phyloP scores from a whole-genome alignment of 2,113 vertebrate species.

The Cephalopterus ornatus region DNA sequence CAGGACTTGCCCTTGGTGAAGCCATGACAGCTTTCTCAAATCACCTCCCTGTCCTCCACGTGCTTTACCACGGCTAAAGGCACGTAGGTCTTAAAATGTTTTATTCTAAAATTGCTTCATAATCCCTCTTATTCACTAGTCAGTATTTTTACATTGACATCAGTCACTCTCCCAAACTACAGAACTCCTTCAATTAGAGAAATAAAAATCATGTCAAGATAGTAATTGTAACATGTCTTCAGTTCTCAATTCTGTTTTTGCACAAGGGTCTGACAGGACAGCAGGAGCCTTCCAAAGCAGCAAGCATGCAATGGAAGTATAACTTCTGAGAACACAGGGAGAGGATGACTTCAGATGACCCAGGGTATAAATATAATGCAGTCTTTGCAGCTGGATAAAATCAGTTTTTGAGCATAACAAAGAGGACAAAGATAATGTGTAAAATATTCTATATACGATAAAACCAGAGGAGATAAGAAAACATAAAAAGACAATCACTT shows the following conservation, averaged over 20 bases:
- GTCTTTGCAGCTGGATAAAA: neutral
- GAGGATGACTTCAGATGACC: neutral
- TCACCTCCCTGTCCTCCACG: neutral
- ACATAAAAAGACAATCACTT: neutral
- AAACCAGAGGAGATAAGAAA: neutral
- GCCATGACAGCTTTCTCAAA: neutral
- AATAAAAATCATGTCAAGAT: neutral
- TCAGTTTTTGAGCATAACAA: neutral
- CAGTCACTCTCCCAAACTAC: neutral
- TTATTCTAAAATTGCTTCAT: neutral
- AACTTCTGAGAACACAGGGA: neutral
- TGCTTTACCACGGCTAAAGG: neutral
- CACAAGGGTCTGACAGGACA: neutral
- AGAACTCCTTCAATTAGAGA: neutral
- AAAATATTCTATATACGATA: neutral
- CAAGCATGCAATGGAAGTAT: neutral
- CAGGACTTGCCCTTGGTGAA: neutral
- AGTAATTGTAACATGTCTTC: neutral
- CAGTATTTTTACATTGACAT: neutral
- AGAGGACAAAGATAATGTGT: neutral
- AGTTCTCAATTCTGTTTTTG: neutral
- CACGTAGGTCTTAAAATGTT: neutral
- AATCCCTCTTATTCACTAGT: neutral
- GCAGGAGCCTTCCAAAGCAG: neutral
- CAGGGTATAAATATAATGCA: neutral